Evolutionary conservation across 2,797 vertebrate species (phyloP), one percentile per base, ranked within the genome.

Genomic region (Platyrinchus mystaceus): DNA sequence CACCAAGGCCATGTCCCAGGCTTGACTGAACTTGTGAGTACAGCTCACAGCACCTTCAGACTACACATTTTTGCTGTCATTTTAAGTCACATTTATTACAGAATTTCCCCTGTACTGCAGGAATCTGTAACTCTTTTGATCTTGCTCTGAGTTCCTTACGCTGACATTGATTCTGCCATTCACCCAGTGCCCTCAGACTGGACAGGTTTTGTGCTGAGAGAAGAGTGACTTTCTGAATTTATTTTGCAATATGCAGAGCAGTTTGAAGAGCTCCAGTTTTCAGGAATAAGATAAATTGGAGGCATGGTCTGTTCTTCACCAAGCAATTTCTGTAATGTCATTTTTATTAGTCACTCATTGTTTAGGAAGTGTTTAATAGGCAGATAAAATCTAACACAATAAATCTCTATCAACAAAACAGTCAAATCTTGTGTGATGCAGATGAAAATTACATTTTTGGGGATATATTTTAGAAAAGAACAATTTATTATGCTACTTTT

Each of bases 301-400:
- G 32, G 53, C 30, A 47, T 44, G 60, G 15, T 56, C 34, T 89
- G 55, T 62, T 74, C 43, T 60, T 47, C 43, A 32, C 37, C 69
- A 77, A 89, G 53, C 55, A 49, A 76, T 71, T 71, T 46, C 46
- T 52, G 18, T 56, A 43, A 64, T 63, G 70, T 81, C 46, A 39
- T 79, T 79, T 84, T 79, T 47, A 75, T 87, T 84, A 75, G 41
- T 93, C 75, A 55, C 24, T 90, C 41, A 32, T 39, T 67, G 16
- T 34, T 78, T 71, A 71, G 44, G 53, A 84, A 77, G 53, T 14
- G 41, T 87, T 84, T 56, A 82, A 64, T 62, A 71, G 83, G 79
- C 82, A 87, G 70, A 67, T 85, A 9, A 93, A 89, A 55, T 71
- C 78, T 49, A 43, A 77, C 62, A 52, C 28, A 39, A 58, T 50